Conservation (phyloP, 2,888 invertebrate species). For the Polydrusus pterygomalis region DNA sequence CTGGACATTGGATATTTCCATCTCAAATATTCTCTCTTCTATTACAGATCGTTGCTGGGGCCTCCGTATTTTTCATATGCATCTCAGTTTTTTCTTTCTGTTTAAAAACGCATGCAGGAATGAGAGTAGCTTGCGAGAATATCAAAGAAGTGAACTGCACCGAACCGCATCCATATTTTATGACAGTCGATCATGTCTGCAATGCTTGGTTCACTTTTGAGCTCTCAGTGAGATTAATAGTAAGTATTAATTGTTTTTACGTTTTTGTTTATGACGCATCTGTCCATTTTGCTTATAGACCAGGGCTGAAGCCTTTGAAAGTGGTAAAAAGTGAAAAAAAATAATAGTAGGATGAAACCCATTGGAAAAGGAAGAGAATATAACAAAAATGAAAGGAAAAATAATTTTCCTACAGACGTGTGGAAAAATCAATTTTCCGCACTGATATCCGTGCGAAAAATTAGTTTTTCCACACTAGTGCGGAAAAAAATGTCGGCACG, state of each 20-base stretch:
- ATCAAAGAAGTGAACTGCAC: constrained; percentile 65
- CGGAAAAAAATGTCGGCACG: too few relatives aligned
- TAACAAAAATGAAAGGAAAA: too few relatives aligned
- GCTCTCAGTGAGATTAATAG: constrained; percentile 89
- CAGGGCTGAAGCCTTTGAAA: too few relatives aligned
- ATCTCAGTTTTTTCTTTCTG: constrained; percentile 97
- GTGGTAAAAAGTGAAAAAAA: too few relatives aligned
- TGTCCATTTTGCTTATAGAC: too few relatives aligned
- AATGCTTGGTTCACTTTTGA: constrained; percentile 98
- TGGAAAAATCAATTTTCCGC: too few relatives aligned
- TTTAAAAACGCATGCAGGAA: constrained; percentile 94
- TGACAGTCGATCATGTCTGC: constrained; percentile 94
- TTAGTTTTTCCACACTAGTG: too few relatives aligned
- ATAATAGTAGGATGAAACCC: too few relatives aligned
- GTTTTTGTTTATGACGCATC: too few relatives aligned
- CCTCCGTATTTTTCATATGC: constrained; percentile 97
- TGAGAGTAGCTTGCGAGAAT: constrained; percentile 75
- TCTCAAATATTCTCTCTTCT: constrained; percentile 19
- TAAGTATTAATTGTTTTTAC: constrained; percentile 73
- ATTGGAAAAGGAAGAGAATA: too few relatives aligned
- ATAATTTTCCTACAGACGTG: too few relatives aligned
- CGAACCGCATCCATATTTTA: constrained; percentile 80
- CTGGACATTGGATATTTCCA: not conserved
- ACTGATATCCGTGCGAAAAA: too few relatives aligned
- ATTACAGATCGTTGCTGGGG: constrained; percentile 89